phyloP scores from a whole-genome alignment of 2,113 vertebrate species.

The Setophaga coronata region DNA sequence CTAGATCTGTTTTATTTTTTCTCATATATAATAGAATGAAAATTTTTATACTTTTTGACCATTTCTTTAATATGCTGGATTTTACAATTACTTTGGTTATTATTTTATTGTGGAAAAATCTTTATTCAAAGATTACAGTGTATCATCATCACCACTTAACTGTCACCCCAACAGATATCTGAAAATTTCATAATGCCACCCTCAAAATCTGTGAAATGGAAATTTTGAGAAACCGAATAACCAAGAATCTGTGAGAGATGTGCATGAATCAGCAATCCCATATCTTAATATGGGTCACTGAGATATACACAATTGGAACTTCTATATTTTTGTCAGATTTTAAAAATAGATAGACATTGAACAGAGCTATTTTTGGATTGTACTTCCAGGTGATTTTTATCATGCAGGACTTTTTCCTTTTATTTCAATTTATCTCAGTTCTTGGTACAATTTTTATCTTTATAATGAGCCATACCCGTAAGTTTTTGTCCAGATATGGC shows the following conservation, averaged over 20 bases:
- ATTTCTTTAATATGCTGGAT: neutral
- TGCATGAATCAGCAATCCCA: neutral
- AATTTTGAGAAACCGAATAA: neutral
- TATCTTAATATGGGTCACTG: neutral
- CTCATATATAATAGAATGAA: neutral
- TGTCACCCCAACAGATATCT: neutral
- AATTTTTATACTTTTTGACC: neutral
- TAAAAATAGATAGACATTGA: neutral
- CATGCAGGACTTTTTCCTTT: neutral
- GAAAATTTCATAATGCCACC: neutral
- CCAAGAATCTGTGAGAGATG: neutral
- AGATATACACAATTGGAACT: neutral
- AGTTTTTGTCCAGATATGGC: neutral
- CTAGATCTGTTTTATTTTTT: neutral
- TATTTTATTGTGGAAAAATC: neutral
- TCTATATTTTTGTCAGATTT: neutral
- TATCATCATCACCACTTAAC: accelerated
- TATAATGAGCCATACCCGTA: neutral
- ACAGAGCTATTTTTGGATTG: neutral
- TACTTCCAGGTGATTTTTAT: neutral
- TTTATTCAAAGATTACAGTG: neutral
- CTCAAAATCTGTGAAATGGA: neutral
- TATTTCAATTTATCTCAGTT: neutral
- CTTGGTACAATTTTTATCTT: neutral
- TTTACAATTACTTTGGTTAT: neutral